These are phyloP conservation scores for Melitaea athalia DNA, from an alignment of 2,888 invertebrate genomes.

Conservation along the genomic window DNA sequence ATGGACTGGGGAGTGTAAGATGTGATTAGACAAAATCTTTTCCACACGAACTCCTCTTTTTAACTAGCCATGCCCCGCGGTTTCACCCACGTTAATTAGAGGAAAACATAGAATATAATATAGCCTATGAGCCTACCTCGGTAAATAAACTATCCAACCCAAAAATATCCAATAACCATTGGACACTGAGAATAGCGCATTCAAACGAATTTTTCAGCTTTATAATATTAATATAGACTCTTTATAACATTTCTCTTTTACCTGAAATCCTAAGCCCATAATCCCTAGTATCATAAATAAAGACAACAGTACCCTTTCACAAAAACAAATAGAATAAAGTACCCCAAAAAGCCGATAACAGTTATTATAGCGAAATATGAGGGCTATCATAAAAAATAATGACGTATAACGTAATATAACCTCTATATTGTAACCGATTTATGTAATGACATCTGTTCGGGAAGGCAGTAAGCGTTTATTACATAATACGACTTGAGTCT, in stretches of 20 bases:
- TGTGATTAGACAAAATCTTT: no score
- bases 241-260: not conserved
- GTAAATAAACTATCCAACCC: no score
- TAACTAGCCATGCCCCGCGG: no score
- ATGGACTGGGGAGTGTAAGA: no score
- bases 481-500: not conserved
- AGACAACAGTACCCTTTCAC: not conserved
- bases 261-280: not conserved
- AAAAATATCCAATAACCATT: no score
- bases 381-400: conserved; percentile 14
- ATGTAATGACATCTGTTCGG: not conserved
- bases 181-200: not conserved
- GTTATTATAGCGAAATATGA: not conserved
- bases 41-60: no score
- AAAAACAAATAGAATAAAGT: conserved; percentile 16
- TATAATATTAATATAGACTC: conserved; percentile 2
- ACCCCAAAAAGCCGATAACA: conserved; percentile 11
- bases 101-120: no score
- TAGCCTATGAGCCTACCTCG: no score
- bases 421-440: not conserved
- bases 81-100: no score
- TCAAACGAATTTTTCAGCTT: not conserved
- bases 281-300: not conserved
- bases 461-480: not conserved
- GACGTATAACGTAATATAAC: not conserved